phyloP scores from a whole-genome alignment of 2,113 vertebrate species.

The Gymnocephalus cernua region DNA sequence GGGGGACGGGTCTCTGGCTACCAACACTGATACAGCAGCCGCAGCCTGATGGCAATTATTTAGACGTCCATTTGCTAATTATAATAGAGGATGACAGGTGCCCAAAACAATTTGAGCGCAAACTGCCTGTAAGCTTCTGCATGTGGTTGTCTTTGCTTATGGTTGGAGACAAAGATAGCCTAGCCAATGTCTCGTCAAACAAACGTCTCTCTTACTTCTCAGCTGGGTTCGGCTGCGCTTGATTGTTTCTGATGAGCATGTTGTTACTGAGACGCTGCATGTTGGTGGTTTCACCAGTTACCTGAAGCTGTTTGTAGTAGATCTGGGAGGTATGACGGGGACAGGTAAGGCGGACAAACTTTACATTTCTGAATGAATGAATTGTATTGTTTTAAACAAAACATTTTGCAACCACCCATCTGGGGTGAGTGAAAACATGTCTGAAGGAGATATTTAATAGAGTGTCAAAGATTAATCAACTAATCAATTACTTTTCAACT shows the following conservation, averaged over 20 bases:
- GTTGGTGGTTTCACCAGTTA: constrained; percentile 38
- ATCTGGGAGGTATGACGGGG: background rate
- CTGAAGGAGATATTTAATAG: background rate
- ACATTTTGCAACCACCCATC: background rate
- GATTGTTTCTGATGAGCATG: constrained; percentile 45
- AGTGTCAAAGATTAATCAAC: no score
- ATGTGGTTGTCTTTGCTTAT: constrained; percentile 60
- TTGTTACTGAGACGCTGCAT: constrained; percentile 41
- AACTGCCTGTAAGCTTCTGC: constrained; percentile 73
- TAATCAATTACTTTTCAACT: no score
- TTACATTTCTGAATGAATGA: background rate
- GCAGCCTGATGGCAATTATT: constrained; percentile 81
- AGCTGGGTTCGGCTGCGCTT: constrained; percentile 30
- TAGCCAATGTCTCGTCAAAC: constrained; percentile 54
- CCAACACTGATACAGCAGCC: constrained; percentile 67
- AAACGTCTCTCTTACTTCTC: constrained; percentile 45
- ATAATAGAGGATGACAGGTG: constrained; percentile 82
- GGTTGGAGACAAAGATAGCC: constrained; percentile 76
- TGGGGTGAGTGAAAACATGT: background rate
- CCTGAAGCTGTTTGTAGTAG: constrained; percentile 30
- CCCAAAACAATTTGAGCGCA: constrained; percentile 76
- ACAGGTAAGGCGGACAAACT: background rate
- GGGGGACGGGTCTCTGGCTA: constrained; percentile 48
- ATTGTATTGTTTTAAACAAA: background rate
- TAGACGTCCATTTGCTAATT: constrained; percentile 81